Percentiles rank a stretch among this genome's conserved stretches.
Conservation (phyloP, 2,888 invertebrate genomes). For the Furcula furcula region DNA sequence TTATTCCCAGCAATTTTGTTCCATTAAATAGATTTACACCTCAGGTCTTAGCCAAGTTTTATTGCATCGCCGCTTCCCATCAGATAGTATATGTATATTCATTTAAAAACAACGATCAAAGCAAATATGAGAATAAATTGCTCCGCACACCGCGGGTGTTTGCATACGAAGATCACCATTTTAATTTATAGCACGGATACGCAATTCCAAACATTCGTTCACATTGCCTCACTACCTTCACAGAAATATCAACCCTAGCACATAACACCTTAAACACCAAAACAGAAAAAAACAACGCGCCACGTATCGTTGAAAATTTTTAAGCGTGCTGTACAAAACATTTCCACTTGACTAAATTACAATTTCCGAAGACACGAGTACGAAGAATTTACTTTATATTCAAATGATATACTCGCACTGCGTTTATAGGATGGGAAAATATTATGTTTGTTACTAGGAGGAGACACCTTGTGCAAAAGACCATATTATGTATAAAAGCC, state of each 20-base stretch:
- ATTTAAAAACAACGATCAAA: neutral
- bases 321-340: slow-evolving; percentile 12
- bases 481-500: too few species aligned
- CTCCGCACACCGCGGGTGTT: slow-evolving; percentile 19
- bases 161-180: slow-evolving; percentile 27
- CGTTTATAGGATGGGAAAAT: too few species aligned
- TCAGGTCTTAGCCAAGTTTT: too few species aligned
- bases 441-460: too few species aligned
- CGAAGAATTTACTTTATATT: too few species aligned
- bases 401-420: too few species aligned
- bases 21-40: too few species aligned
- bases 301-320: slow-evolving; percentile 3
- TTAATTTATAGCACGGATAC: slow-evolving; percentile 34
- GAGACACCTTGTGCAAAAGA: too few species aligned
- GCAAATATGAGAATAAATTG: slow-evolving; percentile 27
- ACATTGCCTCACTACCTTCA: neutral
- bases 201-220: slow-evolving; percentile 11
- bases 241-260: neutral
- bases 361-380: too few species aligned
- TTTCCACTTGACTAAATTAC: slow-evolving; percentile 24
- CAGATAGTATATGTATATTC: too few species aligned
- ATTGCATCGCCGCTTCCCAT: too few species aligned
- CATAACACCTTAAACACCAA: fast-evolving
- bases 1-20: too few species aligned
- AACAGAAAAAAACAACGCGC: slow-evolving; percentile 1